Base-by-base conservation (phyloP, 2,113 vertebrate species). In the Thryonomys swinderianus region DNA sequence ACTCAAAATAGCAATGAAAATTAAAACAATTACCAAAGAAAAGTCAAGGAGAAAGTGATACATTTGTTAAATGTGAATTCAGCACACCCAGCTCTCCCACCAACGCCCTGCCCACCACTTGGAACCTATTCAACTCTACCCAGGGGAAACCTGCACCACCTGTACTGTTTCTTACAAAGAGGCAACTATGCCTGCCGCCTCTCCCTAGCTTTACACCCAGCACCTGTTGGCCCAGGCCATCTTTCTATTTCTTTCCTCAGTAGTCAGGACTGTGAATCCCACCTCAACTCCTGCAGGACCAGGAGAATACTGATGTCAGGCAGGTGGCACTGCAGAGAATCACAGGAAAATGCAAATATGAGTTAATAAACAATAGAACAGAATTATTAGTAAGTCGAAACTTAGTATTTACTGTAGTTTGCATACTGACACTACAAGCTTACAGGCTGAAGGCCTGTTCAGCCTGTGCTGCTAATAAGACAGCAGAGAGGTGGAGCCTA, bases 41-140 rank as follows among this genome's bases (percentile, higher is more conserved):
- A 93, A 90, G 51, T 80, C 62, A 76, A 96, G 59, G n/a, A 91
- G 42, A 93, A 79, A 21, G 13, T 53, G 71, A 76, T 30, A 86
- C 7, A 10, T 51, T 51, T 23, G 23, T 45, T 45, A 45, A 90
- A 30, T 67, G 23, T 40, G 25, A 84, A 84, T 57, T 89, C 61
- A 42, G 40, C 45, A 45, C n/a, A 45, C 73, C 51, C 48, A 16
- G 55, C 23, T 51, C n/a, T 51, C 48, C 34, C 23, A 71, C 34
- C 32, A 89, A 55, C 2, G 3, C 17, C 57, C 61, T 57, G 10
- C 27, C 20, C 42, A 37, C 1, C 6, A 74, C 79, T 30, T 2
- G 0, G n/a, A 61, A n/a, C 51, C 51, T 76, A 37, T 14, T 11
- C 34, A 45, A 42, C 30, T 73, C 6, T 1, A 37, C n/a, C 27